phyloP scores from a whole-genome alignment of 2,797 vertebrate genomes.

The Tarsius wallacei region DNA sequence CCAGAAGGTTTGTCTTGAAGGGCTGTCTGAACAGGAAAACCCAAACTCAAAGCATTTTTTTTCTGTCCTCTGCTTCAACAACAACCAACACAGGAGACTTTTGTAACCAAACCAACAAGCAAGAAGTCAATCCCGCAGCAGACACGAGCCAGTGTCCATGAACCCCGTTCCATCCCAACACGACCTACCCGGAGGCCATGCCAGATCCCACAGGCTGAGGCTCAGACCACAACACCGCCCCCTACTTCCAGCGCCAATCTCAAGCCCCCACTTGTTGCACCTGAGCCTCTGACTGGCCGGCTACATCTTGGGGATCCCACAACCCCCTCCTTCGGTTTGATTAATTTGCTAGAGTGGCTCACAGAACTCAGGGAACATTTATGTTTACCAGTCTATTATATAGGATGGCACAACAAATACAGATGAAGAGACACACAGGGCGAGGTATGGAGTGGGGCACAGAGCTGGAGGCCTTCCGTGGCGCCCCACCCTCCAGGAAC shows the following conservation, averaged over 20 bases:
- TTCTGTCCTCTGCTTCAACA: neutral
- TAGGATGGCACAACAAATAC: neutral
- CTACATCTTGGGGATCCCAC: neutral
- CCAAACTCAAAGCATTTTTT: neutral
- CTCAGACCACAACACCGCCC: neutral
- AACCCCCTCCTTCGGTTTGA: neutral
- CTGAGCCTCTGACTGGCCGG: neutral
- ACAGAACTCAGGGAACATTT: neutral
- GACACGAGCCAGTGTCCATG: neutral
- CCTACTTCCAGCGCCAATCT: neutral
- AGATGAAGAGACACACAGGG: neutral
- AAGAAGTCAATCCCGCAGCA: neutral
- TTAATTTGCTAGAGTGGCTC: neutral
- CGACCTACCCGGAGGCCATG: neutral
- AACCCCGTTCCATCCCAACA: neutral
- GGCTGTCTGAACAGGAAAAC: neutral
- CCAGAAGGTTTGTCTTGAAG: neutral
- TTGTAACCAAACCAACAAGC: neutral
- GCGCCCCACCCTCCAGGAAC: neutral
- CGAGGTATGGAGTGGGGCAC: neutral
- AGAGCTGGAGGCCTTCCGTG: neutral
- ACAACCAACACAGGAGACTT: neutral
- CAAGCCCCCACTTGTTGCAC: neutral
- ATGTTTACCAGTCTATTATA: neutral
- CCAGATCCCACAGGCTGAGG: neutral